Evolutionary conservation across 2,113 vertebrate species (phyloP).

Genomic region (Aplodontia rufa): DNA sequence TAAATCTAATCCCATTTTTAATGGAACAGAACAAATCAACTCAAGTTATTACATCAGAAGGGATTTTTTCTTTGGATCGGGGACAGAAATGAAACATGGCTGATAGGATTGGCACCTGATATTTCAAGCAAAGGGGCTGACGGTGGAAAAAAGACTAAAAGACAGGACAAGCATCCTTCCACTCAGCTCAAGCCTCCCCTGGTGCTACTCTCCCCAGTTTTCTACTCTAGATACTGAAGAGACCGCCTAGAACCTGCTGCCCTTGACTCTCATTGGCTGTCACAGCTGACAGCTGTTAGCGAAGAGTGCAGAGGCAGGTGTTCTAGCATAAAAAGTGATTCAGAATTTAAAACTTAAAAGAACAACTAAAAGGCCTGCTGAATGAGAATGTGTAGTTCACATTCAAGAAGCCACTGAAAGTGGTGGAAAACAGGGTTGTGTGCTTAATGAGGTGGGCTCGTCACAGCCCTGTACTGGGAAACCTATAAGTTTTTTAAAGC

Average conservation of each 20-base stretch:
- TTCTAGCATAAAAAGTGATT: not conserved
- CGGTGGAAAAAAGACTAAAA: not conserved
- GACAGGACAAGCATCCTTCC: not conserved
- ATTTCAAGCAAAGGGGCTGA: not conserved
- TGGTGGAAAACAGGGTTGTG: not conserved
- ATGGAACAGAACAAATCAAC: not conserved
- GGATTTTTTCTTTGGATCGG: not conserved
- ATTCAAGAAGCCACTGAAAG: not conserved
- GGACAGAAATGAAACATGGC: not conserved
- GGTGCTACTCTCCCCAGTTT: not conserved
- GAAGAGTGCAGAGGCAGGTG: not conserved
- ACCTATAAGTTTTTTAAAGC: not conserved
- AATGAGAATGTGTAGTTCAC: not conserved
- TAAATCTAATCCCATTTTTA: slow-evolving; percentile 6
- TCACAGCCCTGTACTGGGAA: fast-evolving
- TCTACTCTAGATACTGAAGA: not conserved
- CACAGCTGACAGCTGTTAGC: not conserved
- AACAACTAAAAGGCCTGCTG: not conserved
- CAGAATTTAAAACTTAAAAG: not conserved
- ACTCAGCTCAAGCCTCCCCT: not conserved
- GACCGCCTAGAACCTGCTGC: not conserved
- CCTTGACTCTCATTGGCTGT: not conserved
- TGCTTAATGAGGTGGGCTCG: not conserved
- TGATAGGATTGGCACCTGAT: not conserved
- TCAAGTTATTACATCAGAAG: not conserved